Evolutionary conservation across 2,888 invertebrate species (phyloP).

Genomic region (Leucophora obtusa): DNA sequence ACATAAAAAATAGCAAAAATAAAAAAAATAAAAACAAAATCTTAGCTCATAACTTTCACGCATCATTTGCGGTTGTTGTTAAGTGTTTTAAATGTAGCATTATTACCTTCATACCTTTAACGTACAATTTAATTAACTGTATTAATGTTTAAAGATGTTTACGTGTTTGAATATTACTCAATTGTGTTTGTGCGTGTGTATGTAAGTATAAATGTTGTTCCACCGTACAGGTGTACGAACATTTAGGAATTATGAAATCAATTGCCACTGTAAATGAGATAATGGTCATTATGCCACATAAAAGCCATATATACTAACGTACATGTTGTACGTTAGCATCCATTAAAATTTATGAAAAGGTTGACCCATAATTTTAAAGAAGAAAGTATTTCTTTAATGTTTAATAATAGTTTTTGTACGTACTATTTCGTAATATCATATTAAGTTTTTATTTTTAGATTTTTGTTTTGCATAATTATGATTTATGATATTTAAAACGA

Average conservation of each 20-base stretch:
- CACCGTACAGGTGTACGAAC: background rate
- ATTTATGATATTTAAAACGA: background rate
- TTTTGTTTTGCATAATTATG: background rate
- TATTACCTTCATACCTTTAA: background rate
- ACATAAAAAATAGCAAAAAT: background rate
- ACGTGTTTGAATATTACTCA: background rate
- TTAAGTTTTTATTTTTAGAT: too few relatives aligned
- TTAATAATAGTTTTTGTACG: background rate
- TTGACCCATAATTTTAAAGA: slow-evolving; percentile 21
- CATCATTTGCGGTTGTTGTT: slow-evolving; percentile 44
- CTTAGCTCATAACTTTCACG: slow-evolving; percentile 50
- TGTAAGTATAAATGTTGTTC: background rate
- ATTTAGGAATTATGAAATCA: slow-evolving; percentile 35
- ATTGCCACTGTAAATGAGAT: slow-evolving; percentile 41
- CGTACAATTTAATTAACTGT: background rate
- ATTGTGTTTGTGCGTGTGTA: too few relatives aligned
- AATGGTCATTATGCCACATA: slow-evolving; percentile 14
- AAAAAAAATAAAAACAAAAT: background rate
- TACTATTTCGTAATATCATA: background rate
- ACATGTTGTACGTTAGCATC: background rate
- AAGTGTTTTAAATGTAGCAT: background rate
- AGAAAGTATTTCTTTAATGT: slow-evolving; percentile 40
- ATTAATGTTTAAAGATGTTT: background rate
- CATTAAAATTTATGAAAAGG: slow-evolving; percentile 11
- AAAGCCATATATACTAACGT: background rate